Conservation (phyloP, 2,797 vertebrate genomes). For the Nannoperca obscura region DNA sequence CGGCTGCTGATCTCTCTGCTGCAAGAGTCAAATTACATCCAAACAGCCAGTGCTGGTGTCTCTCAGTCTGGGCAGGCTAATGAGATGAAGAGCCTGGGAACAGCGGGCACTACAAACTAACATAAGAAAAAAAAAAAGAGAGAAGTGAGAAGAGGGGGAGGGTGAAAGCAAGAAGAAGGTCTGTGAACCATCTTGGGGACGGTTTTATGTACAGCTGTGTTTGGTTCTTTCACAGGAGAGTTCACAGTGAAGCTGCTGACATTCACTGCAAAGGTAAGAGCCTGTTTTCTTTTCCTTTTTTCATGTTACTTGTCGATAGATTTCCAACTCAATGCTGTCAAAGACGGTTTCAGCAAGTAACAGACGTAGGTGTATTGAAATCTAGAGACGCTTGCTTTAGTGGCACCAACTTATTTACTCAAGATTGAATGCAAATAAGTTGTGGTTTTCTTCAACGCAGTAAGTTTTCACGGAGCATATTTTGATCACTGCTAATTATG, state of each 20-base stretch:
- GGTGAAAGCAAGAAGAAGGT: constrained; percentile 40
- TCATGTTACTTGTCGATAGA: neutral
- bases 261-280: constrained; percentile 54
- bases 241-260: constrained; percentile 16
- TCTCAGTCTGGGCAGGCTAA: constrained; percentile 37
- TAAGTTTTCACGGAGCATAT: neutral
- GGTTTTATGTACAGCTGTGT: constrained; percentile 30
- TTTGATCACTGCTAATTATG: constrained; percentile 3
- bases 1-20: constrained; percentile 31
- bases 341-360: neutral
- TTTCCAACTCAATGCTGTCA: neutral
- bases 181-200: constrained; percentile 41
- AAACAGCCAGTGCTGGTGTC: constrained; percentile 29
- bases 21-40: constrained; percentile 58
- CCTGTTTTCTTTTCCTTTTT: neutral
- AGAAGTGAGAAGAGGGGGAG: constrained; percentile 46
- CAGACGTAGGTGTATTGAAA: neutral
- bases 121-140: constrained; percentile 16
- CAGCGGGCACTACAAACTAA: constrained; percentile 46
- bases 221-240: constrained; percentile 7
- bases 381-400: neutral
- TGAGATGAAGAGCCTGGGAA: constrained; percentile 54
- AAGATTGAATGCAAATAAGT: neutral
- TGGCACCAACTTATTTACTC: neutral
- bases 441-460: neutral